Percentiles rank a stretch among this genome's conserved stretches.
Conservation (phyloP, 2,888 invertebrate genomes). For the Melanostoma scalare region DNA sequence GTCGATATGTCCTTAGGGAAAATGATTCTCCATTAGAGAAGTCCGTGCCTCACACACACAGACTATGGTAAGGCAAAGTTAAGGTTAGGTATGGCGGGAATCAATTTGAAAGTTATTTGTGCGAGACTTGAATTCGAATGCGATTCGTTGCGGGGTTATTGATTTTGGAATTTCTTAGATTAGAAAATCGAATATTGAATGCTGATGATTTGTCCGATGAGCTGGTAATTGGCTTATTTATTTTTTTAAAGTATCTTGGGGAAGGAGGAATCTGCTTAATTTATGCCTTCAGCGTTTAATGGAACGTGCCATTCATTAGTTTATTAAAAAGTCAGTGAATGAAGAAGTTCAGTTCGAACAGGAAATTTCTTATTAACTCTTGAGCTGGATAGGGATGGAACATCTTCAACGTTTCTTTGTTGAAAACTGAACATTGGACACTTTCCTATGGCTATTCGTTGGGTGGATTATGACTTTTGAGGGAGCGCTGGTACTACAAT, state of each 20-base stretch:
- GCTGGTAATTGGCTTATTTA: slow-evolving; percentile 53
- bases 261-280: slow-evolving; percentile 4
- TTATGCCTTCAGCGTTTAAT: slow-evolving; percentile 6
- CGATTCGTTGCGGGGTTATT: slow-evolving; percentile 17
- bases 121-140: slow-evolving; percentile 1
- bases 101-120: slow-evolving; percentile 20
- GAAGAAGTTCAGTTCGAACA: background rate
- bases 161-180: slow-evolving; percentile 7
- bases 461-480: no score
- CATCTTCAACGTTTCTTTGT: no score
- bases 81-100: slow-evolving; percentile 1
- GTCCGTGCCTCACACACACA: background rate
- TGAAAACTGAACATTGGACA: no score
- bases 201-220: slow-evolving; percentile 64
- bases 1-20: slow-evolving; percentile 45
- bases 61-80: background rate
- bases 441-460: no score
- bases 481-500: no score
- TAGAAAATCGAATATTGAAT: slow-evolving; percentile 19
- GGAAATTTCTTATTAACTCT: no score
- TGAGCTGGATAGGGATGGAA: no score
- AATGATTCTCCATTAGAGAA: slow-evolving; percentile 10
- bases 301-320: slow-evolving; percentile 3
- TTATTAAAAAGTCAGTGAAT: background rate
- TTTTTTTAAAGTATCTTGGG: slow-evolving; percentile 30